Evolutionary conservation across 1,140 invertebrate genomes (phyloP).

Genomic region (Chironomus striatipennis): DNA sequence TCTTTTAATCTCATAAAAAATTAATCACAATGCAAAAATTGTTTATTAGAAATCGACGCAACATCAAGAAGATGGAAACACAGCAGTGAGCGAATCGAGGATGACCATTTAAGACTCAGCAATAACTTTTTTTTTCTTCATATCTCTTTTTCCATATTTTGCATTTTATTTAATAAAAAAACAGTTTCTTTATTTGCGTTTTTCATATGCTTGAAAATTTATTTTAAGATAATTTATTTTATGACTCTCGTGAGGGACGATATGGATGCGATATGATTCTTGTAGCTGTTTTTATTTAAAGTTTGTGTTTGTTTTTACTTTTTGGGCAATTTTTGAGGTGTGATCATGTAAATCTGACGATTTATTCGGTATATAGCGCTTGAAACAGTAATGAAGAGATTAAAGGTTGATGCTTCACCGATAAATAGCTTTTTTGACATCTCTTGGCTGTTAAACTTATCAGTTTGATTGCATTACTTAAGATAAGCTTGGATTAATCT

Average conservation of each 20-base stretch:
- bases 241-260: conserved; percentile 5
- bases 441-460: too few relatives aligned
- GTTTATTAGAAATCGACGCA: background rate
- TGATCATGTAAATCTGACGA: too few relatives aligned
- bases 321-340: too few relatives aligned
- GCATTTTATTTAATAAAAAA: too few relatives aligned
- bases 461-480: too few relatives aligned
- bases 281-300: background rate
- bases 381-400: too few relatives aligned
- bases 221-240: conserved; percentile 5
- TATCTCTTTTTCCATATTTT: background rate
- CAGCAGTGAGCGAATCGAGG: background rate
- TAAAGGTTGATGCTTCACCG: too few relatives aligned
- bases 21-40: conserved; percentile 10
- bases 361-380: too few relatives aligned
- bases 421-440: too few relatives aligned
- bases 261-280: background rate
- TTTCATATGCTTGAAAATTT: background rate
- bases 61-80: background rate
- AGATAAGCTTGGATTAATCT: too few relatives aligned
- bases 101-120: background rate
- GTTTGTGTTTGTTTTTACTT: background rate
- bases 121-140: background rate
- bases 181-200: background rate
- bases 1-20: background rate